Percentiles rank a stretch among this genome's conserved stretches.
Conservation (phyloP, 2,113 vertebrate species). For the Hiodon tergisus region DNA sequence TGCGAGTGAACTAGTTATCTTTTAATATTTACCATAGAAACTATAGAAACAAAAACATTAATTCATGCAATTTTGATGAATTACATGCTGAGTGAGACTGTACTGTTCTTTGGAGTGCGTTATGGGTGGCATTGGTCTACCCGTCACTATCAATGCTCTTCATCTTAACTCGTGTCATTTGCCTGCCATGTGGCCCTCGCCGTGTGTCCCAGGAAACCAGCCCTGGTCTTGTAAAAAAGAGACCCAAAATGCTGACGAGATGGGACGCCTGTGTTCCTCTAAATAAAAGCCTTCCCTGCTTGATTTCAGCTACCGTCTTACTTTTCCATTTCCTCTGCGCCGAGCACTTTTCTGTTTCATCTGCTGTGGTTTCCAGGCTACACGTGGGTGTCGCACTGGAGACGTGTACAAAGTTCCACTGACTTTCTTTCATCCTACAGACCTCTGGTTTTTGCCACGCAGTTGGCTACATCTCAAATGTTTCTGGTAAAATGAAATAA, state of each 20-base stretch:
- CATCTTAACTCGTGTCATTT: slow-evolving; percentile 16
- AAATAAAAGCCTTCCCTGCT: slow-evolving; percentile 31
- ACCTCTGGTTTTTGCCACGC: slow-evolving; percentile 23
- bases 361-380: slow-evolving; percentile 37
- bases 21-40: too few species aligned
- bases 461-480: slow-evolving; percentile 16
- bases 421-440: slow-evolving; percentile 39
- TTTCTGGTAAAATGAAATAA: slow-evolving; percentile 35
- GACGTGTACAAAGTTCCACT: slow-evolving; percentile 36
- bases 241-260: slow-evolving; percentile 17
- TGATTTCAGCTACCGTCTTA: slow-evolving; percentile 28
- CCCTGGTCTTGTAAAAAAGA: slow-evolving; percentile 9
- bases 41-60: too few species aligned
- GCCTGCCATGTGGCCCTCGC: slow-evolving; percentile 13
- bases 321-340: slow-evolving; percentile 36
- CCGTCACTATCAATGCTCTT: not conserved
- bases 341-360: slow-evolving; percentile 21
- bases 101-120: not conserved
- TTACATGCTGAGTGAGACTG: too few species aligned
- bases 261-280: slow-evolving; percentile 17
- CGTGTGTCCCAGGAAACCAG: slow-evolving; percentile 4
- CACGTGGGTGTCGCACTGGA: slow-evolving; percentile 39
- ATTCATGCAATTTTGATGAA: too few species aligned
- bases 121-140: not conserved
- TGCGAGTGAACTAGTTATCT: too few species aligned